These are phyloP conservation scores for Planococcus citri DNA, from an alignment of 1,140 invertebrate genomes.

Conservation along the genomic window DNA sequence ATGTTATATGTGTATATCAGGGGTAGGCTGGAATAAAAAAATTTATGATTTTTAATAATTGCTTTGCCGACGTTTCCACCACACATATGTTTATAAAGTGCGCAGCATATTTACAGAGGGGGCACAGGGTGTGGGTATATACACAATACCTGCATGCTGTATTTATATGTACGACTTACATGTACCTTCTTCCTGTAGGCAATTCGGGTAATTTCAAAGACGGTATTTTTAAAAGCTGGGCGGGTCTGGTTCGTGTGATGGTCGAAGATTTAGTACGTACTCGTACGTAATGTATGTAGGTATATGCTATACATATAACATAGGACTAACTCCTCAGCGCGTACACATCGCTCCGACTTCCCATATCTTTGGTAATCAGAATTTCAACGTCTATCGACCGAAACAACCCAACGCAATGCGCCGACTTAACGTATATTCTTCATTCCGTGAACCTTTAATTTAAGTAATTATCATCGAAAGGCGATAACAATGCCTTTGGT, in stretches of 20 bases:
- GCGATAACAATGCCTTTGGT: slow-evolving; percentile 1
- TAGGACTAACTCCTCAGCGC: background rate
- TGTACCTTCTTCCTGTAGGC: background rate
- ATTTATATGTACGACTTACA: too few species aligned
- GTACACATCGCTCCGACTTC: background rate
- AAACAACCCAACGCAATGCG: background rate
- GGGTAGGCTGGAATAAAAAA: background rate
- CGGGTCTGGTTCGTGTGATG: background rate
- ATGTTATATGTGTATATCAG: too few species aligned
- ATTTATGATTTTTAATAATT: slow-evolving; percentile 9
- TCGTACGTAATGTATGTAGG: too few species aligned
- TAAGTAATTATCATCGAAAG: background rate
- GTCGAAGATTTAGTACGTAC: background rate
- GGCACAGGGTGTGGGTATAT: too few species aligned
- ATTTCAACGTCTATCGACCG: background rate
- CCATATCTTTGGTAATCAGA: background rate
- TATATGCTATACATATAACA: too few species aligned
- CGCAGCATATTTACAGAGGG: too few species aligned
- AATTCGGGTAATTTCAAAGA: slow-evolving; percentile 3
- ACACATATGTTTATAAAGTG: too few species aligned
- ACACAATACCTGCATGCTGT: too few species aligned
- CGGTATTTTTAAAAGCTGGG: background rate
- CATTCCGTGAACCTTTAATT: background rate
- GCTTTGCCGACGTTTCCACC: background rate
- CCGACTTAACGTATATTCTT: background rate